A percentile compares a stretch with the other conserved stretches of the same genome.
Evolutionary conservation across 2,797 vertebrate species (phyloP).

Genomic region (Phalloptychus januarius): DNA sequence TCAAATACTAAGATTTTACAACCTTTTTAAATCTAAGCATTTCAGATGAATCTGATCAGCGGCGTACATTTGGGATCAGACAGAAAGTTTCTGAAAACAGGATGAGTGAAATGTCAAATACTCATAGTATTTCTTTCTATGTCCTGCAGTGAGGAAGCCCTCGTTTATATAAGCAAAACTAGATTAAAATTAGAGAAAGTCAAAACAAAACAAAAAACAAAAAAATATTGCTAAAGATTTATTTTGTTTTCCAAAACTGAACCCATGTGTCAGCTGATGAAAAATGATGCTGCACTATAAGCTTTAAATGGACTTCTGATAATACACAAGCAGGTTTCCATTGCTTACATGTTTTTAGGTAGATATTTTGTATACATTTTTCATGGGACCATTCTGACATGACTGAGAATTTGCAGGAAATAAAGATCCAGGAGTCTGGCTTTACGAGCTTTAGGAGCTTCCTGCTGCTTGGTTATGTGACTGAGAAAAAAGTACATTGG

Average conservation of each 20-base stretch:
- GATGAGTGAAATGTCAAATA: neutral
- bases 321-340: neutral
- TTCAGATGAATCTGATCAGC: neutral
- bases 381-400: neutral
- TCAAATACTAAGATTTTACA: neutral
- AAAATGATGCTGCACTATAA: neutral
- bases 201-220: neutral
- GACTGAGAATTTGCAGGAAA: neutral
- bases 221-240: neutral
- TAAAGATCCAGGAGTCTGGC: neutral
- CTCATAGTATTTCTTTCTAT: neutral
- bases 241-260: neutral
- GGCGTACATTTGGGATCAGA: neutral
- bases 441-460: neutral
- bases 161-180: neutral
- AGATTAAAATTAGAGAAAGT: neutral
- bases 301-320: neutral
- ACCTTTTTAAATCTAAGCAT: neutral
- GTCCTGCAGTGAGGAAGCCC: neutral
- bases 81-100: neutral
- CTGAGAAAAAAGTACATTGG: neutral
- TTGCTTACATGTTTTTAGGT: neutral
- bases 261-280: neutral
- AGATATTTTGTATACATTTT: neutral
- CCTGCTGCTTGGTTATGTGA: neutral